Evolutionary conservation across 2,888 invertebrate genomes (phyloP).

Genomic region (Dolomedes plantarius): DNA sequence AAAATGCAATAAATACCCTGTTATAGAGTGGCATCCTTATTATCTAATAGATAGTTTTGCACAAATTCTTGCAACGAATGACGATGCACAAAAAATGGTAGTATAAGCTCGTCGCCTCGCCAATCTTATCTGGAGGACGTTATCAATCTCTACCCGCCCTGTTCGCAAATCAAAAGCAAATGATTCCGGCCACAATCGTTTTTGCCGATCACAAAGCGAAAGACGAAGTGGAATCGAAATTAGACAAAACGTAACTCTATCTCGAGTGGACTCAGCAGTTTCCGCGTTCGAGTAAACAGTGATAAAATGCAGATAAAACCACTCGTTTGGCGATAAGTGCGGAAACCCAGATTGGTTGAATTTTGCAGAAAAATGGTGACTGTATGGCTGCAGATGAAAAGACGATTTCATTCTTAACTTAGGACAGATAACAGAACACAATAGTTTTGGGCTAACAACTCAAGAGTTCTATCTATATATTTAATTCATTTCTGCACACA

Average conservation of each 20-base stretch:
- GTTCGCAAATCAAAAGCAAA: not conserved
- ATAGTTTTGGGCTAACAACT: too few relatives aligned
- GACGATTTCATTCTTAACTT: not conserved
- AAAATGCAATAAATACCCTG: too few relatives aligned
- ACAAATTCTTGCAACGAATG: too few relatives aligned
- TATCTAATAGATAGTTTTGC: too few relatives aligned
- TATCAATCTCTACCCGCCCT: not conserved
- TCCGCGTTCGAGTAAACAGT: slow-evolving; percentile 17
- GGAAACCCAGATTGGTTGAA: not conserved
- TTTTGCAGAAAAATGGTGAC: slow-evolving; percentile 3
- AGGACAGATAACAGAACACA: not conserved
- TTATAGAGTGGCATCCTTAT: too few relatives aligned
- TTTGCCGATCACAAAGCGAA: not conserved
- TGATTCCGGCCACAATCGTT: not conserved
- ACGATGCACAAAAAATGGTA: too few relatives aligned
- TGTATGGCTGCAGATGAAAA: not conserved
- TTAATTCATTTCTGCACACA: too few relatives aligned
- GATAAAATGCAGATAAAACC: not conserved
- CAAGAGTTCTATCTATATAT: too few relatives aligned
- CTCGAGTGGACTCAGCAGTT: not conserved
- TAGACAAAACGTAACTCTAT: not conserved
- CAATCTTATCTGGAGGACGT: not conserved
- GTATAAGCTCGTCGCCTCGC: too few relatives aligned
- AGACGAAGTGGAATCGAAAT: not conserved
- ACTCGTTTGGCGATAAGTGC: not conserved